These are phyloP conservation scores for Caretta caretta DNA, from an alignment of 2,113 vertebrate species.

Conservation along the genomic window DNA sequence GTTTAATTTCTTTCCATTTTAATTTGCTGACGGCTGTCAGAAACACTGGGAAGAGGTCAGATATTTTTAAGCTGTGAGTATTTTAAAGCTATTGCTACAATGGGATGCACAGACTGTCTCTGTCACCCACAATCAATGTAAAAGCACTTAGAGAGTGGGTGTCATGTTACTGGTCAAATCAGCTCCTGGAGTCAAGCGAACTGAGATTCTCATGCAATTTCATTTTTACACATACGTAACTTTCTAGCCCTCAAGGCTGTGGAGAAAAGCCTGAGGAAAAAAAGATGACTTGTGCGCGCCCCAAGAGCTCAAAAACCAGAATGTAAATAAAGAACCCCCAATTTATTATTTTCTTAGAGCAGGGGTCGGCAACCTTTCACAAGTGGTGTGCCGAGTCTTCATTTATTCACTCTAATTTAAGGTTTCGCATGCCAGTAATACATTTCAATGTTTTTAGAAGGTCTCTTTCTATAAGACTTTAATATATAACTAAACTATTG, in stretches of 20 bases:
- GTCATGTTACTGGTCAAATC: not conserved
- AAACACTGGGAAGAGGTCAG: not conserved
- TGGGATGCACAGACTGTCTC: not conserved
- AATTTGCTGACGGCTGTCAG: not conserved
- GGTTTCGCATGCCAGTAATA: no score
- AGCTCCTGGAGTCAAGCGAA: not conserved
- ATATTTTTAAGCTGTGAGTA: not conserved
- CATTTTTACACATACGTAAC: not conserved
- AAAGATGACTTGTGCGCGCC: not conserved
- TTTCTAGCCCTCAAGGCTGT: not conserved
- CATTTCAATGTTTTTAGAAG: no score
- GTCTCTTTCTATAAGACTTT: no score
- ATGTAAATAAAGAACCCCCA: not conserved
- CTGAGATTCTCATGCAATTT: not conserved
- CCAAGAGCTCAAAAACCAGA: not conserved
- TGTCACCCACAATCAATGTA: not conserved
- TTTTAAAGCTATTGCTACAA: not conserved
- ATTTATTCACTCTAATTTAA: no score
- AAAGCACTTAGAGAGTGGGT: not conserved
- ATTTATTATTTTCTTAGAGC: not conserved
- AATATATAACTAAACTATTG: no score
- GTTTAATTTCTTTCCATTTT: not conserved
- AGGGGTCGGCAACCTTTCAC: no score
- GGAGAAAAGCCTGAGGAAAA: not conserved
- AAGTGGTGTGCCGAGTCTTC: no score